Evolutionary conservation across 2,888 invertebrate genomes (phyloP), one percentile per base, ranked within the genome.

Genomic region (Pasiphila rectangulata): DNA sequence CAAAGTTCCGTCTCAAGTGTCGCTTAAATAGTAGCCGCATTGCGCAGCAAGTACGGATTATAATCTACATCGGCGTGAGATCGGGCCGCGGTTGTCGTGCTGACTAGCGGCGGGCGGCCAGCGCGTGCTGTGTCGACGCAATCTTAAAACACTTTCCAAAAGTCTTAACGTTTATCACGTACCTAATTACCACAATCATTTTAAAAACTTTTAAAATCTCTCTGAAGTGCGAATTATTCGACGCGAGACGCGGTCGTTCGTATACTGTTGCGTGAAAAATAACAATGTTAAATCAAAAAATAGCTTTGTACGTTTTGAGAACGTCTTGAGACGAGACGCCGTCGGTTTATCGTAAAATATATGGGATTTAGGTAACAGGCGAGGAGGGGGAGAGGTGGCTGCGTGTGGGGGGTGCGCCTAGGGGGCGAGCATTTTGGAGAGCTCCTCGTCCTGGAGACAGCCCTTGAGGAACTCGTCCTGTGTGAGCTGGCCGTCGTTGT

Each of bases 401-500:
- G 6, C 48, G 29, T 52, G 52, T 57, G 53, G 40, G 46, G 42
- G 41, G 36, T 38, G 37, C 56, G 67, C 81, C 95, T 96, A 96
- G 90, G 96, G 96, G 68, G 96, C 96, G 75, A 97, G 91, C 96
- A 97, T 96, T 87, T 97, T 97, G 54, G 96, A 96, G 57, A 98
- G 90, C 82, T 97, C 97, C 85, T 97, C 97, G 77, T 98, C 98
- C 83, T 98, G 97, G 76, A 98, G 93, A 83, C 98, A 98, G 50
- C 98, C 98, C 84, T 98, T 97, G 56, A 98, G 93, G 88, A 98
- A 98, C 90, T 99, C 99, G 61, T 98, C 98, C 88, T 98, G 97
- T 60, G 98, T 98, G 75, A 98, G 92, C 83, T 98, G 98, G 51
- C 98, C 98, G 84, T 99, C 99, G 89, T 97, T 97, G 91, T 99